Conservation (phyloP, 2,797 vertebrate genomes). For the Stomatorhinus walkeri region DNA sequence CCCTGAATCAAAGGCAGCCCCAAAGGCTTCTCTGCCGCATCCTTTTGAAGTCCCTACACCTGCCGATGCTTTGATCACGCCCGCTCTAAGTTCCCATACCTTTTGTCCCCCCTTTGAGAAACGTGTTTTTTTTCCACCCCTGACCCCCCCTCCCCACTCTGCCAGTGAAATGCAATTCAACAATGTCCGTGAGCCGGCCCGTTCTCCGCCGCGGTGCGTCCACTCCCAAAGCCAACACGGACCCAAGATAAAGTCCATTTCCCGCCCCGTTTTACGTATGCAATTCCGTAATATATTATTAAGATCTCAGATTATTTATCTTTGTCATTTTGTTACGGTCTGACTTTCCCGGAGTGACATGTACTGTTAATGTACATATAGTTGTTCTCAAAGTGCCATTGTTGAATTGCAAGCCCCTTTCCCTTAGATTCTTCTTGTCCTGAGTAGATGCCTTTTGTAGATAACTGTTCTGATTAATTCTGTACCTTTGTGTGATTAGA, state of each 20-base stretch:
- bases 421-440: conserved; percentile 36
- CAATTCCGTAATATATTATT: conserved; percentile 47
- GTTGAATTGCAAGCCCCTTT: conserved; percentile 43
- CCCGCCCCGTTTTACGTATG: conserved; percentile 35
- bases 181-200: conserved; percentile 23
- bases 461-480: conserved; percentile 37
- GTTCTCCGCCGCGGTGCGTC: conserved; percentile 13
- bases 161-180: conserved; percentile 36
- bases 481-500: conserved; percentile 56
- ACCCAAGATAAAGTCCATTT: neutral
- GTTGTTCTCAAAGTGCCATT: conserved; percentile 36
- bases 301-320: conserved; percentile 54
- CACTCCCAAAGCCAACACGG: neutral
- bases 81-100: neutral
- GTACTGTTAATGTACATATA: conserved; percentile 56
- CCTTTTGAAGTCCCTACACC: neutral
- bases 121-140: neutral
- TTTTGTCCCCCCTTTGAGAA: neutral
- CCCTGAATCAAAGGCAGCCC: conserved; percentile 4
- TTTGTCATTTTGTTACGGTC: conserved; percentile 28
- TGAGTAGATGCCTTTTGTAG: conserved; percentile 40
- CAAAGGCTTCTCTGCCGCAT: neutral
- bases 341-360: conserved; percentile 50
- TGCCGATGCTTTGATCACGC: conserved; percentile 13
- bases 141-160: neutral